Conservation (phyloP, 64 coral and sea anemone genomes). For the Orbicella faveolata region DNA sequence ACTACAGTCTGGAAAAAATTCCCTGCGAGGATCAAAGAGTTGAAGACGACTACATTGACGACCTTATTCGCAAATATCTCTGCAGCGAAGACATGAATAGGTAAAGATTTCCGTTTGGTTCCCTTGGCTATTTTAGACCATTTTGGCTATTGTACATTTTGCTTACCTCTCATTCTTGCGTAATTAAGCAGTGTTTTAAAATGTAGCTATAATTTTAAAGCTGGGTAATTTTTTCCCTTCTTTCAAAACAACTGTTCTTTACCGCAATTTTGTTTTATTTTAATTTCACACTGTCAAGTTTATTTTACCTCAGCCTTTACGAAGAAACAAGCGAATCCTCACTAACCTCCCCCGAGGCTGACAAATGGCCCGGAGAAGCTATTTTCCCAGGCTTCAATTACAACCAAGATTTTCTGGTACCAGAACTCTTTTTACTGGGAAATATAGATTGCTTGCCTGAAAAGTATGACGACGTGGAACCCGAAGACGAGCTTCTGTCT, state of each 20-base stretch:
- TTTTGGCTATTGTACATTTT: neutral
- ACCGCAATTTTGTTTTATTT: neutral
- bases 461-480: neutral
- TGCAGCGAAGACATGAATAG: slow-evolving; percentile 23
- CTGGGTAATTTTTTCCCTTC: neutral
- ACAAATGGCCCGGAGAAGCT: slow-evolving; percentile 23
- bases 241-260: neutral
- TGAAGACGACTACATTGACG: slow-evolving; percentile 19
- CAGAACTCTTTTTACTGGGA: slow-evolving; percentile 7
- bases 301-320: neutral
- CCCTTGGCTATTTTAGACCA: neutral
- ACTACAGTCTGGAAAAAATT: neutral
- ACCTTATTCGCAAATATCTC: slow-evolving; percentile 39
- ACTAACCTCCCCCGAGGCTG: neutral
- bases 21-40: slow-evolving; percentile 26
- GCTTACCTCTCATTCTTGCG: neutral
- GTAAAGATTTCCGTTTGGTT: slow-evolving; percentile 2
- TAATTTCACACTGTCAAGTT: neutral
- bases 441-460: neutral
- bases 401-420: slow-evolving; percentile 16
- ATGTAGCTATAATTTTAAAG: too few relatives aligned
- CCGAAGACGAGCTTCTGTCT: slow-evolving; percentile 24
- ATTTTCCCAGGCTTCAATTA: neutral
- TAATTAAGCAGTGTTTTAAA: neutral
- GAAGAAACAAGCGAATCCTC: slow-evolving; percentile 11